A percentile compares a stretch with the other conserved stretches of the same genome.
These are phyloP conservation scores for Palaemon carinicauda DNA, from an alignment of 1,140 invertebrate genomes.

Conservation along the genomic window DNA sequence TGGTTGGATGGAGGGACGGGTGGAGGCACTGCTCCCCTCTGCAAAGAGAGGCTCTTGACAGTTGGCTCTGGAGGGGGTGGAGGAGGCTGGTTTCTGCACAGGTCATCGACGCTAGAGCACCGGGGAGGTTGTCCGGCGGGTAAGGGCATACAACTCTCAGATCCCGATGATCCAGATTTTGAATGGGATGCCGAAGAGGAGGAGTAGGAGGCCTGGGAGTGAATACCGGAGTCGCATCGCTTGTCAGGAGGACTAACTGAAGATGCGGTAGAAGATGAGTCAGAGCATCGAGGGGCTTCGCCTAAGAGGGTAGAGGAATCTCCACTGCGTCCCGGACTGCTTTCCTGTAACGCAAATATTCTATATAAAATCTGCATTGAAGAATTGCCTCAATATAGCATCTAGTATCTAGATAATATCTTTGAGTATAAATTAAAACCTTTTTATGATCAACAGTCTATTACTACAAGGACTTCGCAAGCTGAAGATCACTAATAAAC, in stretches of 20 bases:
- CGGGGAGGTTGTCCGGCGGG: slow-evolving; percentile 10
- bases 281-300: slow-evolving; percentile 42
- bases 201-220: slow-evolving; percentile 58
- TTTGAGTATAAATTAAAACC: too few relatives aligned
- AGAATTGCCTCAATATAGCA: background rate
- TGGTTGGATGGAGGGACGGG: background rate
- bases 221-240: slow-evolving; percentile 58
- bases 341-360: slow-evolving; percentile 18
- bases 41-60: slow-evolving; percentile 56
- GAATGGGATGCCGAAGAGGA: slow-evolving; percentile 58
- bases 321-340: slow-evolving; percentile 41
- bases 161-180: slow-evolving; percentile 59
- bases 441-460: too few relatives aligned
- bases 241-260: slow-evolving; percentile 59
- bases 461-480: too few relatives aligned
- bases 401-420: background rate
- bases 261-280: slow-evolving; percentile 56
- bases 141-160: slow-evolving; percentile 53
- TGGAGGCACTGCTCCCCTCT: slow-evolving; percentile 47
- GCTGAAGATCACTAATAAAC: too few relatives aligned
- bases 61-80: slow-evolving; percentile 42
- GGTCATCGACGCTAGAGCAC: slow-evolving; percentile 59
- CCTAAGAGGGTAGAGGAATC: slow-evolving; percentile 1
- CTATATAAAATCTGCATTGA: background rate
- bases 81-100: slow-evolving; percentile 42